phyloP scores from a whole-genome alignment of 2,888 invertebrate species.

The Acanthoscelides obtectus region DNA sequence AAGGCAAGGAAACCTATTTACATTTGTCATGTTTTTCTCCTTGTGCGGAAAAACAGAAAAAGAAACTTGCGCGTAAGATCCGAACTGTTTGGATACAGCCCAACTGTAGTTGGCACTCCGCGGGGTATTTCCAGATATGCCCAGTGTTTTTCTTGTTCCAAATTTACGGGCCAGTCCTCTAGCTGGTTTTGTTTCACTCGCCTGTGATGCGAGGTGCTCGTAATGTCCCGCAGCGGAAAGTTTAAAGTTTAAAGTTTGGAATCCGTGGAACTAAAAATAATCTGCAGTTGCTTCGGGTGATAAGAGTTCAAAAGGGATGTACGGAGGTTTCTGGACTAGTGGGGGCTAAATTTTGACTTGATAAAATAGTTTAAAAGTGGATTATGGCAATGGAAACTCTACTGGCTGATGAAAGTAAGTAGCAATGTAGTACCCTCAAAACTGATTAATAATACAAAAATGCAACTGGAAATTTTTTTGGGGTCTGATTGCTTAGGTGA shows the following conservation, averaged over 20 bases:
- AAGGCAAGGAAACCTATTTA: conserved; percentile 9
- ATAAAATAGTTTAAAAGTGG: background rate
- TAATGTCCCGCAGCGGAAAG: background rate
- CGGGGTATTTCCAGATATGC: background rate
- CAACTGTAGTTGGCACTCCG: background rate
- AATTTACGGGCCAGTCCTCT: background rate
- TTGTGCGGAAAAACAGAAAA: conserved; percentile 1
- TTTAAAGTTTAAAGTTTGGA: background rate
- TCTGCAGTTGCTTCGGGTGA: background rate
- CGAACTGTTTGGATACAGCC: background rate
- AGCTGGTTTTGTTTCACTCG: background rate
- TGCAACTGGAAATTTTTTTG: too few species aligned
- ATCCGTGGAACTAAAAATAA: too few species aligned
- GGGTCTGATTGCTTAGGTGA: too few species aligned
- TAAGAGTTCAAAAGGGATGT: background rate
- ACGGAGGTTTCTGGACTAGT: background rate
- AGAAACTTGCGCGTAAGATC: conserved; percentile 3
- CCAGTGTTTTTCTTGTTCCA: background rate
- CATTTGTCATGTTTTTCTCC: conserved; percentile 5
- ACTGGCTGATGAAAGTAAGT: background rate
- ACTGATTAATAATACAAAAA: too few species aligned
- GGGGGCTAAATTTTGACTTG: background rate
- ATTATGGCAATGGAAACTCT: background rate
- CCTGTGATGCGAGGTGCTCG: background rate
- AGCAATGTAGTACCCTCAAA: too few species aligned